These are phyloP conservation scores for Cryptocephalus primarius DNA, from an alignment of 2,888 invertebrate genomes.

Conservation along the genomic window DNA sequence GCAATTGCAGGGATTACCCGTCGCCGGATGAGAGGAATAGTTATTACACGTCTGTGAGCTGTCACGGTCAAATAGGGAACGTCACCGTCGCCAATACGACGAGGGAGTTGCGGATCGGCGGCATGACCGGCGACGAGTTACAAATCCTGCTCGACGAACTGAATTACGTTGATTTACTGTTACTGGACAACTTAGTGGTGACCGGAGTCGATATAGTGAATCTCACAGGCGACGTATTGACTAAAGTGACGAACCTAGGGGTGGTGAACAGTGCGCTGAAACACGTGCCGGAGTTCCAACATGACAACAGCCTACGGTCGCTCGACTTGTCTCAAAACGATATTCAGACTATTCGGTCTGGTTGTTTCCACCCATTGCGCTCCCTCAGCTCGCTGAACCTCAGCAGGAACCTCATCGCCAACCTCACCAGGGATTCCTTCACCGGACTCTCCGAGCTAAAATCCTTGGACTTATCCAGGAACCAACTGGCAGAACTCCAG, in stretches of 20 bases:
- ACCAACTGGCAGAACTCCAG: conserved; percentile 47
- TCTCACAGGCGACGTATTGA: background rate
- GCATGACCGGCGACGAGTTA: conserved; percentile 12
- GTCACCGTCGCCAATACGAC: conserved; percentile 17
- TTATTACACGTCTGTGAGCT: conserved; percentile 15
- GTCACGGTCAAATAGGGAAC: conserved; percentile 10
- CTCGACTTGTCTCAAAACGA: conserved; percentile 52
- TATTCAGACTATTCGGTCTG: conserved; percentile 42
- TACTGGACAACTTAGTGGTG: conserved; percentile 13
- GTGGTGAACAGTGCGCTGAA: conserved; percentile 19
- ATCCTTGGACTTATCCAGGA: conserved; percentile 59
- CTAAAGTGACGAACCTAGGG: conserved; percentile 14
- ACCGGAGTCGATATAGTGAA: conserved; percentile 10
- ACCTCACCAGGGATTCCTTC: conserved; percentile 47
- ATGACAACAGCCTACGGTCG: conserved; percentile 37
- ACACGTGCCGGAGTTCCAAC: conserved; percentile 13
- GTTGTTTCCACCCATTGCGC: conserved; percentile 44
- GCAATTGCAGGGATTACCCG: conserved; percentile 23
- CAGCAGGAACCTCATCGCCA: conserved; percentile 54
- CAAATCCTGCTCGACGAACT: conserved; percentile 11
- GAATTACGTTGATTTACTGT: conserved; percentile 9
- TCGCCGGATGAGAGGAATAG: conserved; percentile 8
- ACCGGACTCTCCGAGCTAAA: conserved; percentile 50
- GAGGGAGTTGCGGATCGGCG: conserved; percentile 13
- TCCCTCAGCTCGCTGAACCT: conserved; percentile 54